Percentiles rank a stretch among this genome's conserved stretches.
Conservation (phyloP, 2,797 vertebrate species). For the Synanceia verrucosa region DNA sequence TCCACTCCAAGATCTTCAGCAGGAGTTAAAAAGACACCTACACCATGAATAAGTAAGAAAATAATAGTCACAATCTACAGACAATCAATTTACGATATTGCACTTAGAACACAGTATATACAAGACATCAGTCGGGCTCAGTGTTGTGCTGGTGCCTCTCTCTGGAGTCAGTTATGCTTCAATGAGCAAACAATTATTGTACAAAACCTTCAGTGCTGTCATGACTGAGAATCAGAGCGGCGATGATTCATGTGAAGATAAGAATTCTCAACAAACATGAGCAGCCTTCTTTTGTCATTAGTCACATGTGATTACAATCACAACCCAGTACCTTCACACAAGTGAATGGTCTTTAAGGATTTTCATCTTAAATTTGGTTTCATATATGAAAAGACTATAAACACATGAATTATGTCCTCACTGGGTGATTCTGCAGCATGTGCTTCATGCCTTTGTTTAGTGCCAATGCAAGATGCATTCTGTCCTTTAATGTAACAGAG, state of each 20-base stretch:
- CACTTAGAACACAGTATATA: slow-evolving; percentile 92
- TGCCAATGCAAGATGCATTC: not conserved
- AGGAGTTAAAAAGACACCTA: slow-evolving; percentile 75
- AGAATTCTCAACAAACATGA: not conserved
- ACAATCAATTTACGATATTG: slow-evolving; percentile 94
- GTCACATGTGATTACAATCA: slow-evolving; percentile 19
- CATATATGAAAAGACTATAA: too few relatives aligned
- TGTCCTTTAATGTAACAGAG: not conserved
- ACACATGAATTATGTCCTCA: too few relatives aligned
- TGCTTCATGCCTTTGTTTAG: not conserved
- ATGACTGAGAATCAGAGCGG: not conserved
- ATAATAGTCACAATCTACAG: slow-evolving; percentile 91
- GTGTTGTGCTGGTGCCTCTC: slow-evolving; percentile 48
- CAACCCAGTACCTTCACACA: slow-evolving; percentile 48
- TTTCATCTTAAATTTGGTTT: slow-evolving; percentile 17
- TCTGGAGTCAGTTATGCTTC: not conserved
- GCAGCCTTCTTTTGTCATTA: slow-evolving; percentile 22
- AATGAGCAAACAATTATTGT: not conserved
- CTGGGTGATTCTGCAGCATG: not conserved
- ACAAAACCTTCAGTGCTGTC: slow-evolving; percentile 1
- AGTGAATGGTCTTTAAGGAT: slow-evolving; percentile 54
- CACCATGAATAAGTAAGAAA: slow-evolving; percentile 85
- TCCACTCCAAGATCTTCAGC: slow-evolving; percentile 76
- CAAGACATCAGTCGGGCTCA: slow-evolving; percentile 75
- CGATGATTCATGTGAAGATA: not conserved